These are phyloP conservation scores for Melopsittacus undulatus DNA, from an alignment of 2,797 vertebrate species.

Conservation along the genomic window DNA sequence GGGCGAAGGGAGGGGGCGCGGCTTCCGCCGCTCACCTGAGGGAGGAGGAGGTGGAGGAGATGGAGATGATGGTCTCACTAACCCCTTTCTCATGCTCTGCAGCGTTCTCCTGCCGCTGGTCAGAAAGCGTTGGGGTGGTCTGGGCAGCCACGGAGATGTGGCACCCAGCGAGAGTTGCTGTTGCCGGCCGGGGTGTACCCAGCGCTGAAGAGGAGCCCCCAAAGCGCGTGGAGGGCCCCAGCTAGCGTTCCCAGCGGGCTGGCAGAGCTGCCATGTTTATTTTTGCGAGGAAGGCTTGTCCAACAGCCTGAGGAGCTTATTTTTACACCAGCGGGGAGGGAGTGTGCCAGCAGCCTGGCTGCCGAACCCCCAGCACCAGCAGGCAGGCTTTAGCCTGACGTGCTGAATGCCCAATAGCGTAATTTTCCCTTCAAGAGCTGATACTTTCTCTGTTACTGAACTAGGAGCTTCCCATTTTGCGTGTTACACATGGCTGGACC, in stretches of 20 bases:
- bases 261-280: background rate
- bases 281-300: background rate
- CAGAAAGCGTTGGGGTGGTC: background rate
- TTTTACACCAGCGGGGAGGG: background rate
- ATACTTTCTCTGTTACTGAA: background rate
- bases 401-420: rapidly evolving
- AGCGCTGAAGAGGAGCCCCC: background rate
- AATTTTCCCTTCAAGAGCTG: background rate
- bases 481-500: rapidly evolving
- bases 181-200: background rate
- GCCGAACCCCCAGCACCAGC: background rate
- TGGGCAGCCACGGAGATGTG: background rate
- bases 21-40: background rate
- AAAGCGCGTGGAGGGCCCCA: background rate
- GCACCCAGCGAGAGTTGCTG: background rate
- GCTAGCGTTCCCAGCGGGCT: background rate
- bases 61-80: background rate
- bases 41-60: background rate
- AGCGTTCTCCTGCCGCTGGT: no score
- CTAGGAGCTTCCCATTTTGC: background rate
- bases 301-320: background rate
- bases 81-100: rapidly evolving
- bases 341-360: background rate
- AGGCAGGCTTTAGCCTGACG: rapidly evolving
- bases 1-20: background rate